Evolutionary conservation across 30 jellyfish, hydroid and myxozoan genomes (phyloP), one percentile per base, ranked within the genome.

Genomic region (Aurelia sp.): DNA sequence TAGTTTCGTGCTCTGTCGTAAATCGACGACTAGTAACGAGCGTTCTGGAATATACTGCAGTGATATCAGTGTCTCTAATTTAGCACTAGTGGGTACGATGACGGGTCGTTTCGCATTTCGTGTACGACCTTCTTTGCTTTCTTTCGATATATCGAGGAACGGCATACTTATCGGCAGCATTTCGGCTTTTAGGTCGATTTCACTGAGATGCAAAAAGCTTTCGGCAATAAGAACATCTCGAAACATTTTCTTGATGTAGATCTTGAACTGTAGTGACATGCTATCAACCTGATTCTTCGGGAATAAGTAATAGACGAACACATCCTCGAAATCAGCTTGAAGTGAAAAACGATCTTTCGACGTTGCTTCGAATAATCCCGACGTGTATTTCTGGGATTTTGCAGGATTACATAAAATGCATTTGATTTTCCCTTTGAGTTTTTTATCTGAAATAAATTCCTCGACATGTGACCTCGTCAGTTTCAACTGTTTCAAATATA

Each of bases 71-170:
- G 94, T 85, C 69, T 94, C 99, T 40, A 94, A 80, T 78, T 94
- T 94, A 30, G 88, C 99, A 52, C 99, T 94, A 22, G 93, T 94
- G 22, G 99, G 99, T 35, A 94, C 91, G 8, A 94, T 88, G 33
- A 94, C 97, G 2, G 99, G 96, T 75, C 86, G 63, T 52, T 88
- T 80, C 27, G 86, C 88, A 48, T 47, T 41, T 63, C 86, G 73
- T 13, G 86, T 44, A 11, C 90, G 90, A 18, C 91, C 77, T 13
- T 87, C 92, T 57, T 74, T 82, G 30, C 68, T 68, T 8, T 63
- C 91, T 17, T 81, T 76, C 20, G 80, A 41, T 21, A 79, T 47
- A 51, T 94, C 99, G n/a, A 88, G 86, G 51, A 94, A 94, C 13
- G 96, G 92, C 77, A 90, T 84, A 35, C 97, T 74, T 13, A 86